Base-by-base conservation (phyloP, 23 tunicate genomes). In the Halocynthia roretzi region DNA sequence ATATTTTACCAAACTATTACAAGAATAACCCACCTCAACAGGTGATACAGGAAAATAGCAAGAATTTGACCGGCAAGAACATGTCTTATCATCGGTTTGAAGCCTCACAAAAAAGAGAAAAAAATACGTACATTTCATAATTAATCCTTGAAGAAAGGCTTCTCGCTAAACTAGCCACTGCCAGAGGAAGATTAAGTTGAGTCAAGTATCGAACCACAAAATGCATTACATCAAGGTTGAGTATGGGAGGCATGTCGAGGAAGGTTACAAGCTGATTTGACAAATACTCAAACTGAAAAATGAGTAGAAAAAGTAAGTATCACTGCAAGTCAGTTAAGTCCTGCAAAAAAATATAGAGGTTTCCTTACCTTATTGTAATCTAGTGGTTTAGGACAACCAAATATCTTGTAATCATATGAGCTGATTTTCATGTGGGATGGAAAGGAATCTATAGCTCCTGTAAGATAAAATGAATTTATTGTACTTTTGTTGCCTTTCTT, bases 161-260 rank as follows among this genome's bases (percentile, higher is more conserved):
- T 0, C 73, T 66, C 4, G 62, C 68, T 51, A 72, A 82, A 22
- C 62, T 7, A 15, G 62, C 71, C 8, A 82, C 5, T 0, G 65
- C 80, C 48, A 68, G 71, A 62, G 89, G 89, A 10, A 84, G 57
- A 71, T 84, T 84, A 7, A 84, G 53, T 58, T 84, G 83, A 14
- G 40, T 49, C 15, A 84, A 64, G 56, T 78, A 84, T 10, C 89
- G 74, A 20, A 71, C 60, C 6, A 84, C 79, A 51, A 84, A 51
- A 7, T 62, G 22, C 52, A 51, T 50, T 18, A 84, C 63, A 55
- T 84, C 58, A 2, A 78, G 83, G 23, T 78, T 61, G 22, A 83
- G 89, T 44, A 84, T 50, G 52, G 78, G 7, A 6, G 83, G 89
- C 71, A 84, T 78, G 18, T 58, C 53, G 20, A 84, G 22, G 53